Percentiles rank a stretch among this genome's conserved stretches.
Conservation (phyloP, 2,888 invertebrate species). For the Acanthacorydalis orientalis region DNA sequence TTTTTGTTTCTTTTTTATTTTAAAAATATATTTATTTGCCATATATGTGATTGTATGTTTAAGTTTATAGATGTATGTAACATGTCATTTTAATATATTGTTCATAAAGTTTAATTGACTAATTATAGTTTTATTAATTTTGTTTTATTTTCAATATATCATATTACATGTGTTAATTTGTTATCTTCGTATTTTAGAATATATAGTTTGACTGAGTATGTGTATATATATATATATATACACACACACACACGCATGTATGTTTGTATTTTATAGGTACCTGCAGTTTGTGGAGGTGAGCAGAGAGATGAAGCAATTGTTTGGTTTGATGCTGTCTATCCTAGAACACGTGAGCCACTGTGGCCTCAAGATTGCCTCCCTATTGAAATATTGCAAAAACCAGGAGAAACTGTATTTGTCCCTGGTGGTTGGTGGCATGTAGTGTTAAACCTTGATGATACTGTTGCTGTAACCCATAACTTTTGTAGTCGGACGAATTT, state of each 20-base stretch:
- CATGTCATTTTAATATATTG: no score
- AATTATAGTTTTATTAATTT: no score
- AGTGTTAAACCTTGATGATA: constrained; percentile 88
- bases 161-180: no score
- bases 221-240: no score
- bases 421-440: constrained; percentile 99
- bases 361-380: constrained; percentile 91
- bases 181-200: no score
- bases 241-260: neutral
- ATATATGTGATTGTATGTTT: no score
- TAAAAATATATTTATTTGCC: no score
- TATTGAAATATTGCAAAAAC: constrained; percentile 84
- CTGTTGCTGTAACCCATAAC: constrained; percentile 96
- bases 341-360: constrained; percentile 66
- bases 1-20: no score
- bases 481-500: constrained; percentile 93
- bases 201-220: no score
- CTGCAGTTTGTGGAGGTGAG: constrained; percentile 83
- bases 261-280: constrained; percentile 17
- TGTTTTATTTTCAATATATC: no score
- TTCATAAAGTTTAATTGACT: no score
- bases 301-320: constrained; percentile 97
- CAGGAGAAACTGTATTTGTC: constrained; percentile 96
- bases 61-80: no score
- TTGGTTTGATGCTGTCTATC: constrained; percentile 94